Evolutionary conservation across 2,797 vertebrate genomes (phyloP), one percentile per base, ranked within the genome.

Genomic region (Knipowitschia caucasica): DNA sequence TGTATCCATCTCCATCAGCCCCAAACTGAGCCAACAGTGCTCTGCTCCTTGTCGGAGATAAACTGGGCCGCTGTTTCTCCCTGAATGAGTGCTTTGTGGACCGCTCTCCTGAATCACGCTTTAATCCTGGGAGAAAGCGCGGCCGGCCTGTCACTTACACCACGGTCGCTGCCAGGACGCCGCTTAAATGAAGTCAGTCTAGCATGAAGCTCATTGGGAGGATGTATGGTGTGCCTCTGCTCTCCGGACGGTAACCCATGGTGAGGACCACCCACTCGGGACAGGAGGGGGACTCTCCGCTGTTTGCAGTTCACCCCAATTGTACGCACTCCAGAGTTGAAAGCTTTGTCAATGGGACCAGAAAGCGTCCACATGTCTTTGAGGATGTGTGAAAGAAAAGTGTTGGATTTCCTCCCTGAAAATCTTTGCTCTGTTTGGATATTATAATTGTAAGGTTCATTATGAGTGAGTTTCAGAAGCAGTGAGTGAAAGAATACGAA

Each of bases 201-300:
- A 90, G 88, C 90, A 89, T 91, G 91, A 91, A 91, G 89, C 88
- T 91, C 86, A 90, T 91, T 91, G 88, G 85, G 81, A 88, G 85
- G 83, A 85, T 88, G 88, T 89, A 92, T 90, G 88, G 75, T 68
- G 77, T 24, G 75, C 82, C 81, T 44, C 42, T 44, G 42, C 42
- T 44, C 42, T 10, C 42, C 25, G 42, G 42, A 44, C 88, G 72
- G 89, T 87, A 89, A 90, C 91, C 86, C 84, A 82, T 89, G 86
- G 86, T 88, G 86, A 91, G 84, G 91, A 92, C 91, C 91, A 92
- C 91, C 90, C 91, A 92, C 89, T 90, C 86, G 88, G 91, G 89
- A 70, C 84, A 87, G 89, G 87, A 86, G 86, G 87, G 91, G 88
- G 88, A 87, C 88, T 91, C 89, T 88, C 81, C 77, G 76, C 72